These are phyloP conservation scores for Crossaster papposus DNA, from an alignment of 53 echinoderm and acorn worm genomes.

Conservation along the genomic window DNA sequence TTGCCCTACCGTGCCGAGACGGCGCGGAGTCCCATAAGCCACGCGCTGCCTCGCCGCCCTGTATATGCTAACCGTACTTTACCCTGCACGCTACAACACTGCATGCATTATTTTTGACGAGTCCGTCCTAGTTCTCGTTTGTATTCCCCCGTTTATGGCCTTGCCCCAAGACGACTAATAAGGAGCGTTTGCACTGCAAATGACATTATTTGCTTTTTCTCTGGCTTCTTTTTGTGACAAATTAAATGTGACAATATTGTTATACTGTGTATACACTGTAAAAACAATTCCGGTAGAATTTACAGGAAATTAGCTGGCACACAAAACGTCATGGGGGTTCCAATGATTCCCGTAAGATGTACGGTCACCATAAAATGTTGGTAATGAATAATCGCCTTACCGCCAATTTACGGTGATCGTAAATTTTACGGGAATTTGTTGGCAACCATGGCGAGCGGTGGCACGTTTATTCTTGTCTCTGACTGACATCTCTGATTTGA, in stretches of 20 bases:
- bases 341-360: too few relatives aligned
- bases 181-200: neutral
- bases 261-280: neutral
- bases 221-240: neutral
- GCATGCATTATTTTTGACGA: neutral
- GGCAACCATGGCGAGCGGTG: too few relatives aligned
- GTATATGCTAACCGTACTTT: neutral
- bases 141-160: neutral
- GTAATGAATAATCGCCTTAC: too few relatives aligned
- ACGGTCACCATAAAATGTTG: too few relatives aligned
- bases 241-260: conserved; percentile 5
- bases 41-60: neutral
- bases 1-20: neutral
- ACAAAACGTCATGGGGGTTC: too few relatives aligned
- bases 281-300: too few relatives aligned
- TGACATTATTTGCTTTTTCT: neutral
- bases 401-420: too few relatives aligned
- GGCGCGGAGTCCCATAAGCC: too few relatives aligned
- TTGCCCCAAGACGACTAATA: neutral
- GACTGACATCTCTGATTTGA: too few relatives aligned
- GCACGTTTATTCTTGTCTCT: too few relatives aligned
- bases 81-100: neutral
- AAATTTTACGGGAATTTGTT: too few relatives aligned
- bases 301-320: too few relatives aligned
- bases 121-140: neutral